Percentiles rank a stretch among this genome's conserved stretches.
These are phyloP conservation scores for Caenorhabditis sp. DNA, from an alignment of 2,888 invertebrate species.

Conservation along the genomic window DNA sequence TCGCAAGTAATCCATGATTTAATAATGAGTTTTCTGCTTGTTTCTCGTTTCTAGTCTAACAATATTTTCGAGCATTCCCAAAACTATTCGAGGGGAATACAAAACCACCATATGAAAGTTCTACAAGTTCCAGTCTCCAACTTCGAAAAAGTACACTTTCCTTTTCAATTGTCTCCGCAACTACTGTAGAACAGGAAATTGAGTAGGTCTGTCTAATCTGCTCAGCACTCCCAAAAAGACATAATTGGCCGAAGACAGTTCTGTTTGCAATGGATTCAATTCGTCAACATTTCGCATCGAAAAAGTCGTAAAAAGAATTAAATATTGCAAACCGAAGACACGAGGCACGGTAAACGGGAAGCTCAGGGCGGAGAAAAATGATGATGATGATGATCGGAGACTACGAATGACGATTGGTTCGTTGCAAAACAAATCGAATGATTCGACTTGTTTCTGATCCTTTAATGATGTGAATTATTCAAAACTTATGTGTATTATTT, in stretches of 20 bases:
- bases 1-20: slow-evolving; percentile 62
- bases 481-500: slow-evolving; percentile 65
- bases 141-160: slow-evolving; percentile 13
- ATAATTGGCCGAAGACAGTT: slow-evolving; percentile 65
- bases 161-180: neutral
- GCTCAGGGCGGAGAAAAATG: slow-evolving; percentile 16
- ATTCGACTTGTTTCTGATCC: slow-evolving; percentile 69
- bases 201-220: slow-evolving; percentile 62
- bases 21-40: slow-evolving; percentile 52
- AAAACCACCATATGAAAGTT: neutral
- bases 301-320: slow-evolving; percentile 67
- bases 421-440: slow-evolving; percentile 65
- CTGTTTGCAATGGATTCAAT: slow-evolving; percentile 34
- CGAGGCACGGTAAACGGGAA: slow-evolving; percentile 45
- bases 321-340: slow-evolving; percentile 38
- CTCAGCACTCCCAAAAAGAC: slow-evolving; percentile 60
- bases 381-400: slow-evolving; percentile 4
- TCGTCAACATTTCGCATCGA: slow-evolving; percentile 38
- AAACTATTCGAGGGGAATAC: neutral
- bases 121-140: neutral
- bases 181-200: slow-evolving; percentile 52
- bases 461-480: slow-evolving; percentile 60
- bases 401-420: slow-evolving; percentile 14
- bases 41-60: neutral
- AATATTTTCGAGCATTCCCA: neutral